Evolutionary conservation across 2,888 invertebrate species (phyloP).

Genomic region (Diaperis boleti): DNA sequence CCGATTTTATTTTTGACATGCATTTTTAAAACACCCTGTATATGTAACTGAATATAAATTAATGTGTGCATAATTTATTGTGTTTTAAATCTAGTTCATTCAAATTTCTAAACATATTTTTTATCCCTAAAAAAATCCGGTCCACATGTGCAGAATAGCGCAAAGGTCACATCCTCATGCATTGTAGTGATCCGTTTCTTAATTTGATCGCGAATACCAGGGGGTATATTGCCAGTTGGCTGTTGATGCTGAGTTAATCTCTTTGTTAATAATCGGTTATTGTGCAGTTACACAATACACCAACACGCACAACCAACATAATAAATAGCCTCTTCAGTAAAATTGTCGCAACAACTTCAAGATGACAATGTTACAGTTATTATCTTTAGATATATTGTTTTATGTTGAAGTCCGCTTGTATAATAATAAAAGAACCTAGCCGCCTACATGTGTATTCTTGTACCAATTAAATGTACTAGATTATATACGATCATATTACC

Average conservation of each 20-base stretch:
- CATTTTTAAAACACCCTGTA: too few species aligned
- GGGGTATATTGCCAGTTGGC: slow-evolving; percentile 30
- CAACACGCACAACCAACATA: slow-evolving; percentile 28
- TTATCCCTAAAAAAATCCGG: too few species aligned
- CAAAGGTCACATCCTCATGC: slow-evolving; percentile 15
- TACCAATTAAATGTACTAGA: slow-evolving; percentile 61
- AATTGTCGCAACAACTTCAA: slow-evolving; percentile 20
- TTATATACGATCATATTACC: slow-evolving; percentile 62
- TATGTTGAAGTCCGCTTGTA: slow-evolving; percentile 20
- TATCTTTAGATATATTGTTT: slow-evolving; percentile 45
- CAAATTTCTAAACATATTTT: too few species aligned
- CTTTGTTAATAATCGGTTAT: slow-evolving; percentile 43
- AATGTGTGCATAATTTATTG: too few species aligned
- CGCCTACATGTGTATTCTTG: slow-evolving; percentile 59
- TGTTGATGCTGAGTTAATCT: slow-evolving; percentile 19
- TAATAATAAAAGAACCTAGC: slow-evolving; percentile 49
- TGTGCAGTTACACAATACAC: slow-evolving; percentile 35
- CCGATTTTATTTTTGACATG: too few species aligned
- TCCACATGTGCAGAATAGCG: slow-evolving; percentile 16
- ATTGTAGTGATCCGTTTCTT: slow-evolving; percentile 29
- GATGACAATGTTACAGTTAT: slow-evolving; percentile 47
- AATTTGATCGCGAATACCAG: slow-evolving; percentile 33
- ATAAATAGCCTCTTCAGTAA: slow-evolving; percentile 31
- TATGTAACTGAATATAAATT: too few species aligned
- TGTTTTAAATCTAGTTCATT: too few species aligned